These are phyloP conservation scores for Colletes latitarsis DNA, from an alignment of 1,140 invertebrate species.

Conservation along the genomic window DNA sequence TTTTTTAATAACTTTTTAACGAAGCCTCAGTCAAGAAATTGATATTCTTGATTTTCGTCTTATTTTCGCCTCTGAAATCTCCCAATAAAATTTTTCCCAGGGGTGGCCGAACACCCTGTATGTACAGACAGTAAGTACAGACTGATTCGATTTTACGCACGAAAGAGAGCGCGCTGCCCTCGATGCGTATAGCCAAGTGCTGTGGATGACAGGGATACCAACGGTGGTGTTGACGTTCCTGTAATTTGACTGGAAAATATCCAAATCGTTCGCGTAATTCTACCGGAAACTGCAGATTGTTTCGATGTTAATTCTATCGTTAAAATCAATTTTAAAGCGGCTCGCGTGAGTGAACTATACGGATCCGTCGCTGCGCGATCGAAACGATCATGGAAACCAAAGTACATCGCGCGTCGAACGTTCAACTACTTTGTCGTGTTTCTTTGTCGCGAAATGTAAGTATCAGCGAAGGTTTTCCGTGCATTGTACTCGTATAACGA, in stretches of 20 bases:
- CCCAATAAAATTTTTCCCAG: too few relatives aligned
- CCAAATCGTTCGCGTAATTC: conserved; percentile 57
- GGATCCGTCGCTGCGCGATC: background rate
- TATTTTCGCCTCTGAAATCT: too few relatives aligned
- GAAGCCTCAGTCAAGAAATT: too few relatives aligned
- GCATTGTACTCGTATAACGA: background rate
- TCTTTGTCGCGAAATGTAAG: background rate
- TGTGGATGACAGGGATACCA: conserved; percentile 65
- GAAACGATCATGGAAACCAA: background rate
- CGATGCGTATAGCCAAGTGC: conserved; percentile 49
- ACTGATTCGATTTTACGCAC: conserved; percentile 66
- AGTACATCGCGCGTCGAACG: background rate
- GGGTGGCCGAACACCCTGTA: background rate
- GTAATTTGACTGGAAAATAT: conserved; percentile 66
- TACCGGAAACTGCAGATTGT: conserved; percentile 46
- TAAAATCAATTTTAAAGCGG: conserved; percentile 39
- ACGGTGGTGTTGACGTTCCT: conserved; percentile 64
- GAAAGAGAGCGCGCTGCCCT: conserved; percentile 60
- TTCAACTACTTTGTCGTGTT: background rate
- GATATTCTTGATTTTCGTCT: too few relatives aligned
- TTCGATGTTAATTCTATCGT: conserved; percentile 47
- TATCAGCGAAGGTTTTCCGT: background rate
- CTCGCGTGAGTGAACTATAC: conserved; percentile 16
- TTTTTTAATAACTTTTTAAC: too few relatives aligned
- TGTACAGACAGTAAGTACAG: conserved; percentile 50